These are phyloP conservation scores for Callimorpha dominula DNA, from an alignment of 2,888 invertebrate species.

Conservation along the genomic window DNA sequence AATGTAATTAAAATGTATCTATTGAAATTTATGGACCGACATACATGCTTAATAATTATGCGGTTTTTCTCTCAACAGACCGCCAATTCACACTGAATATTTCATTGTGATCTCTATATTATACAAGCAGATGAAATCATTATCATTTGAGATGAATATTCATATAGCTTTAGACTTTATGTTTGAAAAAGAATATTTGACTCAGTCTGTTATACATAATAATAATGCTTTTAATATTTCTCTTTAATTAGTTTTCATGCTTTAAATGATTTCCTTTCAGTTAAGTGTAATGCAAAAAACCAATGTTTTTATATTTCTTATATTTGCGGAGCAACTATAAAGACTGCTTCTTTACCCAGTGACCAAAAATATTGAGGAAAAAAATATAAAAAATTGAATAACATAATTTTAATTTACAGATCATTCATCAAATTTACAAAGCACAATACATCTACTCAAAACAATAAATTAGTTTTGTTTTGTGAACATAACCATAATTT, in stretches of 20 bases:
- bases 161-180: constrained; percentile 27
- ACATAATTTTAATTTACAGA: too few species aligned
- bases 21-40: constrained; percentile 75
- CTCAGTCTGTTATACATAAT: not conserved
- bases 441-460: too few species aligned
- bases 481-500: too few species aligned
- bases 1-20: constrained; percentile 52
- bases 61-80: constrained; percentile 50
- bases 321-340: too few species aligned
- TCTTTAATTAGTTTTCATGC: not conserved
- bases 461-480: too few species aligned
- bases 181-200: constrained; percentile 18
- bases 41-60: constrained; percentile 58
- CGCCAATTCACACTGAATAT: constrained; percentile 79
- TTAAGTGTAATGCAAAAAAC: too few species aligned
- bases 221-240: constrained; percentile 6
- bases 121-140: constrained; percentile 65
- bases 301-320: too few species aligned
- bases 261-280: too few species aligned
- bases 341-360: too few species aligned
- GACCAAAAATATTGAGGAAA: too few species aligned
- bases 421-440: too few species aligned
- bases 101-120: constrained; percentile 76
- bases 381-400: too few species aligned
- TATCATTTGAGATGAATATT: constrained; percentile 50